Percentiles rank a stretch among this genome's conserved stretches.
Conservation (phyloP, 2,797 vertebrate genomes). For the Acanthopagrus latus region DNA sequence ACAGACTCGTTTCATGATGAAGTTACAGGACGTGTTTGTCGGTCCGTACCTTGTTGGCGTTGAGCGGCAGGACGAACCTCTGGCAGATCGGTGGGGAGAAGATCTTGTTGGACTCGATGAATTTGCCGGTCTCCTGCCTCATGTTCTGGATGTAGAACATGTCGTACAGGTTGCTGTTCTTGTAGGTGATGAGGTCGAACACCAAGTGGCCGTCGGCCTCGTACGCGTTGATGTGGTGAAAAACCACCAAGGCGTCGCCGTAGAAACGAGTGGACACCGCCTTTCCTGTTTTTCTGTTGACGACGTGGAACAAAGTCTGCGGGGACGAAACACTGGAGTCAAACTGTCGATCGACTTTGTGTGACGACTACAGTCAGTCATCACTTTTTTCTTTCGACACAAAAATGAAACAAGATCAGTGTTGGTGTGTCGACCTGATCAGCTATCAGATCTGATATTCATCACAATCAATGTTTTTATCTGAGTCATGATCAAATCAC, state of each 20-base stretch:
- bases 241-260: slow-evolving; percentile 88
- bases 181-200: slow-evolving; percentile 90
- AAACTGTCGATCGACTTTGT: too few species aligned
- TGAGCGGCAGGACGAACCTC: slow-evolving; percentile 90
- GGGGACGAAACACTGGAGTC: not conserved
- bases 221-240: slow-evolving; percentile 95
- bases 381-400: too few species aligned
- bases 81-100: slow-evolving; percentile 81
- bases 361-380: too few species aligned
- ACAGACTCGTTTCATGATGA: not conserved
- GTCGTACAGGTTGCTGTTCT: slow-evolving; percentile 89
- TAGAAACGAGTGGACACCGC: slow-evolving; percentile 82
- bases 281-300: slow-evolving; percentile 89
- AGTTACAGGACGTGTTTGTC: fast-evolving
- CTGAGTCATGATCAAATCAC: too few species aligned
- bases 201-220: slow-evolving; percentile 90
- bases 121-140: slow-evolving; percentile 50
- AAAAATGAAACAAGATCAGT: too few species aligned
- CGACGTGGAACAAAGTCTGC: slow-evolving; percentile 91
- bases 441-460: too few species aligned
- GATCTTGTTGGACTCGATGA: slow-evolving; percentile 67
- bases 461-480: too few species aligned
- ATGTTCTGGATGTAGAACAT: slow-evolving; percentile 93
- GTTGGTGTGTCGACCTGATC: too few species aligned
- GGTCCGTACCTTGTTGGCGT: slow-evolving; percentile 80